Evolutionary conservation across 2,888 invertebrate species (phyloP), one percentile per base, ranked within the genome.

Genomic region (Galeruca laticollis): DNA sequence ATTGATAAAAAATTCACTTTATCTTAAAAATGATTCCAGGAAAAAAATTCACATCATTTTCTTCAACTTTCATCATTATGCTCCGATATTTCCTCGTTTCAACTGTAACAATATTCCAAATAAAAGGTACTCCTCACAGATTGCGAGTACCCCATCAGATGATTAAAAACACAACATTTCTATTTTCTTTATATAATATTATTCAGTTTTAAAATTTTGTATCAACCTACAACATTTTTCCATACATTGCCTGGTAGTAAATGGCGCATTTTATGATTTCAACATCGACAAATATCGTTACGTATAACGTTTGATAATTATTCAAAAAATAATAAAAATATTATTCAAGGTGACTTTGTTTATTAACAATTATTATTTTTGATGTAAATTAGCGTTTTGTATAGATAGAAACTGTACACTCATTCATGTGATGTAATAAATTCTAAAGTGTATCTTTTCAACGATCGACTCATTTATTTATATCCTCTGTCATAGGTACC

Each of bases 261-360:
- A 47, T 47, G 47, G 47, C 47, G 47, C 15, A 47, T 9, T 47
- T 47, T 18, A 18, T 15, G 15, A 18, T 47, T 47, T 47, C 15
- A 18, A 15, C 18, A 9, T 43, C 43, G 15, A 43, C 43, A 43
- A 43, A 43, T 47, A 18, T 40, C 15, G 18, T 47, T 47, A 47
- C 47, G 47, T 47, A 47, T n/a, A 8, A 37, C 37, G 10, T 13
- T 37, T 18, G 9, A 47, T 26, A 47, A 18, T 47, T 18, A 47
- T 47, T 47, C 15, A 47, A 47, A 47, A 47, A 47, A 47, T 47
- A 18, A 47, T 47, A 54, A 54, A 54, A 54, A 54, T 54, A n/a
- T n/a, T n/a, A n/a, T 31, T 54, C 54, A 54, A 54, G 54, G 54
- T 54, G 54, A 54, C 54, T 31, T 4, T 54, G 54, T 54, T 26